Base-by-base conservation (phyloP, 2,113 vertebrate species). In the Carassius carassius region DNA sequence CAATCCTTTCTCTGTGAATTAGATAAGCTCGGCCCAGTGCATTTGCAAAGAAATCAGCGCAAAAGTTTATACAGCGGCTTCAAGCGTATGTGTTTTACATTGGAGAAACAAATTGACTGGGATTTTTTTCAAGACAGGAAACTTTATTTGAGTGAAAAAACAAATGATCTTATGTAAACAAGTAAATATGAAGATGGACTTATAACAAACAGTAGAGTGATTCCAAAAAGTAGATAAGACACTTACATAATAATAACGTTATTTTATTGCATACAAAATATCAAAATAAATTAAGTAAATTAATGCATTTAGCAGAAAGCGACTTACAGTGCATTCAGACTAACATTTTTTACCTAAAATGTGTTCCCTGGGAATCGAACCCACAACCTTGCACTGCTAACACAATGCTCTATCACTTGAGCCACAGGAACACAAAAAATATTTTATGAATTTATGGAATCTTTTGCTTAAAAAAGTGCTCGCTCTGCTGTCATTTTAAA, bases 41-140 rank as follows among this genome's bases (percentile, higher is more conserved):
- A 81, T 81, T 81, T 67, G 78, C 62, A 81, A 49, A 62, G 37
- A 63, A 79, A 81, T 81, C 78, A 81, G 62, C n/a, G 41, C 41
- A 47, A 9, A 25, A 0, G 58, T 79, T 79, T 79, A 47, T 79
- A 79, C 58, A 44, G 58, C 23, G 14, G n/a, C 16, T 23, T 3
- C 6, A 23, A 47, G 29, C 35, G 8, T 78, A 32, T 21, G n/a
- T 58, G 44, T 75, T 10, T 54, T 19, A 44, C 35, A 47, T 1
- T 13, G 10, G 37, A 23, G 6, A 44, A 63, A 19, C 78, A 79
- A 63, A 78, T 78, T 3, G 1, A 37, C 2, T 41, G 76, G 54
- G 14, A 14, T 78, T 60, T 12, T 78, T 60, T 12, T 78, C 32
- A 41, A 77, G 75, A 67, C 29, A 67, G 12, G 32, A 41, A 70